Percentiles rank a stretch among this genome's conserved stretches.
phyloP scores from a whole-genome alignment of 2,888 invertebrate genomes.

The Pseudeuparius sepicola region DNA sequence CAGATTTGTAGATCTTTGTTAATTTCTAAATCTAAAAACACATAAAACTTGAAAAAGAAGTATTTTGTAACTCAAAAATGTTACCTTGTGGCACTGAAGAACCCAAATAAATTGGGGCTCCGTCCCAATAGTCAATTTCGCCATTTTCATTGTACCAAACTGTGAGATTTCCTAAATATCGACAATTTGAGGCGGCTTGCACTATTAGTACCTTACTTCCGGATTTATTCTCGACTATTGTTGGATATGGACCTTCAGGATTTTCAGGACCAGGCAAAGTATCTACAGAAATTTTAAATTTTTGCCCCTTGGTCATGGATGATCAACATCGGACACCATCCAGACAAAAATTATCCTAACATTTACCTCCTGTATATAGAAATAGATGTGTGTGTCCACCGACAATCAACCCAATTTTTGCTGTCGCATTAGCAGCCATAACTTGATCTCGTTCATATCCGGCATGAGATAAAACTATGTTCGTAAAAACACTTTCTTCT shows the following conservation, averaged over 20 bases:
- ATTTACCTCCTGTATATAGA: constrained; percentile 59
- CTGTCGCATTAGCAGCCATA: constrained; percentile 55
- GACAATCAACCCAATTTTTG: constrained; percentile 69
- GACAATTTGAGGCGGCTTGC: constrained; percentile 62
- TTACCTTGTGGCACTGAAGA: constrained; percentile 23
- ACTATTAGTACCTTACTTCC: constrained; percentile 54
- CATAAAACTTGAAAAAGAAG: too few relatives aligned
- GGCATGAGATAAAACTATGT: constrained; percentile 73
- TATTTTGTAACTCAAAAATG: too few relatives aligned
- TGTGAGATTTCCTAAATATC: constrained; percentile 69
- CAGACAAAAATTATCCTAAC: too few relatives aligned
- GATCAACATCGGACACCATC: too few relatives aligned
- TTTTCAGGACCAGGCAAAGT: constrained; percentile 43
- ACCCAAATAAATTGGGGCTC: constrained; percentile 54
- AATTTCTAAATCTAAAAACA: constrained; percentile 55
- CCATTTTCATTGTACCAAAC: constrained; percentile 61
- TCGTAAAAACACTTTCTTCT: constrained; percentile 59
- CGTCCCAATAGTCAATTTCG: constrained; percentile 51
- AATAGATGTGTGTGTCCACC: constrained; percentile 79
- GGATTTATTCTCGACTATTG: constrained; percentile 48
- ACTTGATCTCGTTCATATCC: constrained; percentile 59
- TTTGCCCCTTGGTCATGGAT: too few relatives aligned
- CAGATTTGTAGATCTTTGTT: constrained; percentile 50
- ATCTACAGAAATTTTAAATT: too few relatives aligned
- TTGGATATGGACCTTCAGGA: constrained; percentile 58